These are phyloP conservation scores for Montifringilla adamsi DNA, from an alignment of 2,113 vertebrate species.

Conservation along the genomic window DNA sequence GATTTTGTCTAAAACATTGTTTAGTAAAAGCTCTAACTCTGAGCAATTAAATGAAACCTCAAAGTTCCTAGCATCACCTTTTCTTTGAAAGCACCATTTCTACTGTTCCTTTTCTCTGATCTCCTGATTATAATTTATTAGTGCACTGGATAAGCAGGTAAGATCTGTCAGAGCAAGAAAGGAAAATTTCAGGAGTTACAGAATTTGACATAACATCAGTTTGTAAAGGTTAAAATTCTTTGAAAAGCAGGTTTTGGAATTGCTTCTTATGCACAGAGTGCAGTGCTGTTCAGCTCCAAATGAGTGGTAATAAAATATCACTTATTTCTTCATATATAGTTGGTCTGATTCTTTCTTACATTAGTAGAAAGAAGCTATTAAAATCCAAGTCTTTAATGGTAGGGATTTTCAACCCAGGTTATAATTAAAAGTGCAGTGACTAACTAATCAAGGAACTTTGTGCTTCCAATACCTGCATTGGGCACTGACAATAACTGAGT, in stretches of 20 bases:
- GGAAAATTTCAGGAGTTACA: not conserved
- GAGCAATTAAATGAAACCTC: not conserved
- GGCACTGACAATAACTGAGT: not conserved
- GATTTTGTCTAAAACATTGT: not conserved
- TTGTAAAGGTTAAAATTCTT: constrained; percentile 4
- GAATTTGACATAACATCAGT: not conserved
- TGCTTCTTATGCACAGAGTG: not conserved
- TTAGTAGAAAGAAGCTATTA: not conserved
- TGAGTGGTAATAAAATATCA: not conserved
- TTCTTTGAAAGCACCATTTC: not conserved
- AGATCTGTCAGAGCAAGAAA: not conserved
- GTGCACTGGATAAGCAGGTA: not conserved
- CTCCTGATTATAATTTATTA: not conserved
- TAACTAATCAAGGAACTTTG: not conserved
- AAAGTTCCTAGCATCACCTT: not conserved
- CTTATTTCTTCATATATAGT: not conserved
- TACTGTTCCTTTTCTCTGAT: not conserved
- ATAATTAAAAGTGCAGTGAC: not conserved
- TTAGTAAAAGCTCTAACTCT: not conserved
- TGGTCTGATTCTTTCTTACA: not conserved
- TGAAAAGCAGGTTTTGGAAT: not conserved
- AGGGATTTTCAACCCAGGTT: not conserved
- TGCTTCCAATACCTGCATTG: not conserved
- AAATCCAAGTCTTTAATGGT: not conserved
- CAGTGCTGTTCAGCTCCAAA: not conserved